phyloP scores from a whole-genome alignment of 2,113 vertebrate genomes.

The Nerophis lumbriciformis region DNA sequence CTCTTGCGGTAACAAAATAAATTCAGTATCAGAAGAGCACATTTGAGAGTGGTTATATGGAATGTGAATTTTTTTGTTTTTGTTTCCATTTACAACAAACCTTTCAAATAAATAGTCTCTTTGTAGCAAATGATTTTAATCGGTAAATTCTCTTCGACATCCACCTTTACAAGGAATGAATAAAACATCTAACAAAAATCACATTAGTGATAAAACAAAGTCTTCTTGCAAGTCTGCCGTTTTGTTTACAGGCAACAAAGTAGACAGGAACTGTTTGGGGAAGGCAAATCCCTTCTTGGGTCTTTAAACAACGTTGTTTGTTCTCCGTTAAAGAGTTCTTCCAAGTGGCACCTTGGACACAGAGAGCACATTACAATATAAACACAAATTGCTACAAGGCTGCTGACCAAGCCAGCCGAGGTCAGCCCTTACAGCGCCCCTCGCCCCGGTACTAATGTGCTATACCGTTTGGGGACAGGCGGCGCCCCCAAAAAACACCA shows the following conservation, averaged over 20 bases:
- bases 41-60: conserved; percentile 64
- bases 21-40: conserved; percentile 56
- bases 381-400: conserved; percentile 53
- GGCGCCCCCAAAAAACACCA: conserved; percentile 12
- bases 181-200: conserved; percentile 41
- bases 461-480: conserved; percentile 42
- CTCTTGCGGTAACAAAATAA: conserved; percentile 65
- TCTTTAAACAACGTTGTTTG: conserved; percentile 37
- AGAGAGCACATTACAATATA: conserved; percentile 28
- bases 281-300: conserved; percentile 61
- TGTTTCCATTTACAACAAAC: conserved; percentile 47
- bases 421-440: conserved; percentile 44
- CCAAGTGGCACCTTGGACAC: conserved; percentile 36
- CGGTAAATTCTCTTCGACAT: conserved; percentile 60
- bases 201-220: conserved; percentile 4
- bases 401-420: conserved; percentile 45
- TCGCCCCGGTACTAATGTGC: conserved; percentile 40
- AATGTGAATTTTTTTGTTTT: conserved; percentile 57
- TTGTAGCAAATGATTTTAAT: conserved; percentile 59
- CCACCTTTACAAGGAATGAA: conserved; percentile 63
- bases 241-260: conserved; percentile 34
- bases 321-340: conserved; percentile 35
- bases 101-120: conserved; percentile 70
- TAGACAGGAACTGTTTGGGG: conserved; percentile 26
- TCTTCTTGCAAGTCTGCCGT: conserved; percentile 11